Evolutionary conservation across 2,888 invertebrate genomes (phyloP).

Genomic region (Yponomeuta cagnagella): DNA sequence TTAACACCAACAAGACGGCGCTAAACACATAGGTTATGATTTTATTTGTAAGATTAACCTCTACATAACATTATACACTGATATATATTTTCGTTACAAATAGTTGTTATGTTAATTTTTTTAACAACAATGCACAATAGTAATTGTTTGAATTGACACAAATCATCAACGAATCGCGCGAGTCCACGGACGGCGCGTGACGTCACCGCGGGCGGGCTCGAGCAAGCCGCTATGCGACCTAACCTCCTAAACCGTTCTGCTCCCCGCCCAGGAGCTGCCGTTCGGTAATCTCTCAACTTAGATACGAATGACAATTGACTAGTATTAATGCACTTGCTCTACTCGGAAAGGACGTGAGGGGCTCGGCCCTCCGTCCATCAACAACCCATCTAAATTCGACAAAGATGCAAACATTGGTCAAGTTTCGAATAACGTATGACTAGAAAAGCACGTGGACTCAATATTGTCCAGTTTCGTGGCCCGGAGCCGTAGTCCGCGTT

Average conservation of each 20-base stretch:
- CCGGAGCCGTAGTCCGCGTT: not conserved
- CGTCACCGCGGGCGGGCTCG: slow-evolving; percentile 11
- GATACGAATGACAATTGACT: slow-evolving; percentile 73
- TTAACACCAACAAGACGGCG: slow-evolving; percentile 38
- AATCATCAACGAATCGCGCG: slow-evolving; percentile 40
- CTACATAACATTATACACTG: slow-evolving; percentile 67
- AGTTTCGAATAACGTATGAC: slow-evolving; percentile 57
- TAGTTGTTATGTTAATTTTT: slow-evolving; percentile 48
- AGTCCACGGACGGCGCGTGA: slow-evolving; percentile 22
- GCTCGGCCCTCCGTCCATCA: slow-evolving; percentile 41
- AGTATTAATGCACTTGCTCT: slow-evolving; percentile 61
- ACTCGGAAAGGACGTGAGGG: slow-evolving; percentile 27
- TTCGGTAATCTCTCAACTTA: slow-evolving; percentile 36
- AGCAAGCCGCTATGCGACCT: slow-evolving; percentile 17
- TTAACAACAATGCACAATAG: slow-evolving; percentile 70
- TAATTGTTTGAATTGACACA: slow-evolving; percentile 73
- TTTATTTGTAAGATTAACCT: slow-evolving; percentile 53
- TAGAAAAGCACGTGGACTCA: slow-evolving; percentile 34
- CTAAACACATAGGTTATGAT: slow-evolving; percentile 41
- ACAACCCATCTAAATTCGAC: slow-evolving; percentile 40
- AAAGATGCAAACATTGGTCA: slow-evolving; percentile 60
- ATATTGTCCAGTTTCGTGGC: slow-evolving; percentile 29
- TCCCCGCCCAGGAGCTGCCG: slow-evolving; percentile 26
- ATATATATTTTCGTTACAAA: slow-evolving; percentile 60
- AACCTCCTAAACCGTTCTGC: slow-evolving; percentile 25